Evolutionary conservation across 2,888 invertebrate species (phyloP).

Genomic region (Scaptomyza tumidula): DNA sequence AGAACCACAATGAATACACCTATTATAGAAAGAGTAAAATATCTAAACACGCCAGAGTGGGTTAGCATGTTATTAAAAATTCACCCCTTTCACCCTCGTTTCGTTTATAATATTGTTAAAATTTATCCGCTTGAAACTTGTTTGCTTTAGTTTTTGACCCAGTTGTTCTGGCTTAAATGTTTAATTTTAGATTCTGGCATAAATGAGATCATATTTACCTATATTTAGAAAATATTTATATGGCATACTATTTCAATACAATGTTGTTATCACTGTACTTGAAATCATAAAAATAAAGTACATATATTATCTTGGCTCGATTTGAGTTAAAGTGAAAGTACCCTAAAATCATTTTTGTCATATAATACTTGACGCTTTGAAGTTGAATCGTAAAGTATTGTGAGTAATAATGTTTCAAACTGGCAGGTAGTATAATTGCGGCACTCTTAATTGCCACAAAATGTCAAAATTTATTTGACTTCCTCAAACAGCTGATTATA

Average conservation of each 20-base stretch:
- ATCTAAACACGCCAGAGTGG: background rate
- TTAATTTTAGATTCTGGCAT: background rate
- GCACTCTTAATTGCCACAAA: background rate
- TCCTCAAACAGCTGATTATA: conserved; percentile 22
- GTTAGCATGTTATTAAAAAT: too few relatives aligned
- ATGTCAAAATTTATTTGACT: conserved; percentile 4
- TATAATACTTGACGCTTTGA: too few relatives aligned
- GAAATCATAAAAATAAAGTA: conserved; percentile 4
- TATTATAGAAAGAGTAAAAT: conserved; percentile 1
- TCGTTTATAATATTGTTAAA: background rate
- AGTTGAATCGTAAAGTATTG: too few relatives aligned
- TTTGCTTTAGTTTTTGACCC: conserved; percentile 21
- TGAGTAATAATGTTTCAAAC: too few relatives aligned
- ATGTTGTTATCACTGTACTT: conserved; percentile 33
- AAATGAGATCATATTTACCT: background rate
- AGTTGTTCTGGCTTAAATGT: conserved; percentile 1
- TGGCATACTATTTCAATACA: background rate
- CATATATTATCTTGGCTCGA: conserved; percentile 10
- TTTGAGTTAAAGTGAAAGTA: conserved; percentile 36
- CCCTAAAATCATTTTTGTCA: background rate
- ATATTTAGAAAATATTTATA: background rate
- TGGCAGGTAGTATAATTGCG: too few relatives aligned
- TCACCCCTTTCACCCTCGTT: too few relatives aligned
- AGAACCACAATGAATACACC: background rate
- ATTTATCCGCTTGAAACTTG: conserved; percentile 14